A percentile compares a stretch with the other conserved stretches of the same genome.
Evolutionary conservation across 2,888 invertebrate genomes (phyloP).

Genomic region (Trilocha varians): DNA sequence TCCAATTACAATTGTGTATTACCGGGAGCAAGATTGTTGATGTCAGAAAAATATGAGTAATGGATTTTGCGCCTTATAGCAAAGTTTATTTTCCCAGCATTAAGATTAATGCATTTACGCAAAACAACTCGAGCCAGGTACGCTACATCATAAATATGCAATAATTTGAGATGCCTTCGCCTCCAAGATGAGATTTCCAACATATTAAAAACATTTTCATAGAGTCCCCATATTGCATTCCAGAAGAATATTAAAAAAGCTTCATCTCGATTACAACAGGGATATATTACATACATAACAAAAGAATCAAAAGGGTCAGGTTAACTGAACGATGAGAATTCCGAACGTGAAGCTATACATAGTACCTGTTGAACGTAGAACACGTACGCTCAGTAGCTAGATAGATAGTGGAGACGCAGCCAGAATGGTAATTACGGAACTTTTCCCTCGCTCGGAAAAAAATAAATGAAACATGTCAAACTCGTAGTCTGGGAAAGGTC

Average conservation of each 20-base stretch:
- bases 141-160: no score
- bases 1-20: background rate
- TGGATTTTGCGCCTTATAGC: no score
- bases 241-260: background rate
- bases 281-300: background rate
- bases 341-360: background rate
- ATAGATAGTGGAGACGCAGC: conserved; percentile 13
- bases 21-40: background rate
- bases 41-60: background rate
- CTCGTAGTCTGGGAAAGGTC: conserved; percentile 9
- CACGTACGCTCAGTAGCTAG: conserved; percentile 1
- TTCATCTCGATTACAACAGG: background rate
- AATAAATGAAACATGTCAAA: conserved; percentile 29
- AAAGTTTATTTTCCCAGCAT: background rate
- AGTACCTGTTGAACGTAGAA: conserved; percentile 26
- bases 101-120: no score
- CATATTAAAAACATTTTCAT: background rate
- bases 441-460: conserved; percentile 19
- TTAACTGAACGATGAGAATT: background rate
- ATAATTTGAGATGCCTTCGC: no score
- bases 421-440: conserved; percentile 34
- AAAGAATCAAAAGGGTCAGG: background rate
- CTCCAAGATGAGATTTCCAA: background rate
- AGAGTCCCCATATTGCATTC: background rate
- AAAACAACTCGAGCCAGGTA: no score